These are phyloP conservation scores for Marasmarcha lunaedactyla DNA, from an alignment of 2,888 invertebrate genomes.

Conservation along the genomic window DNA sequence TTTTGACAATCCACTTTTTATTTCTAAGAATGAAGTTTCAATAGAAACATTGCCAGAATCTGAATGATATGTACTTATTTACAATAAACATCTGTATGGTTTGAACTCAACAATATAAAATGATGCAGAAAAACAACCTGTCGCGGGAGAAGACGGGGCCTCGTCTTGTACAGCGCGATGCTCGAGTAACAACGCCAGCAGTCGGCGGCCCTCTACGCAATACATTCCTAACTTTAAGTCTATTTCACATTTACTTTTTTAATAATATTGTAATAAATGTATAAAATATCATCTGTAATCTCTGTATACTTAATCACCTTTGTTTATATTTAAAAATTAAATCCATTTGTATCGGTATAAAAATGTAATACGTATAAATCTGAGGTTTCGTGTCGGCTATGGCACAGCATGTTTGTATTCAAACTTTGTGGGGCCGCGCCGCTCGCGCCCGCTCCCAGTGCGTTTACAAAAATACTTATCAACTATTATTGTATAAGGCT, in stretches of 20 bases:
- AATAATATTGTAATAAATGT: constrained; percentile 71
- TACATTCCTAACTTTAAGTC: constrained; percentile 57
- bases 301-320: constrained; percentile 70
- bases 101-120: constrained; percentile 18
- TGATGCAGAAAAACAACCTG: constrained; percentile 13
- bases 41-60: constrained; percentile 43
- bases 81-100: constrained; percentile 32
- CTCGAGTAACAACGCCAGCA: no score
- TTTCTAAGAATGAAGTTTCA: background rate
- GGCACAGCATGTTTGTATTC: constrained; percentile 63
- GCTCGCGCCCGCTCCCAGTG: constrained; percentile 36
- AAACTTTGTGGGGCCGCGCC: constrained; percentile 49
- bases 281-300: constrained; percentile 71
- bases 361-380: constrained; percentile 69
- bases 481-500: constrained; percentile 65
- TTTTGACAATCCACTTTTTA: background rate
- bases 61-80: constrained; percentile 55
- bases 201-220: no score
- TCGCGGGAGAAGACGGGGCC: no score
- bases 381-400: constrained; percentile 65
- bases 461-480: constrained; percentile 67
- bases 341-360: constrained; percentile 71
- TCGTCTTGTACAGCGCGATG: no score
- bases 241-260: constrained; percentile 61
- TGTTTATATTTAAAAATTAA: constrained; percentile 70